These are phyloP conservation scores for Polyommatus iphigenia DNA, from an alignment of 2,888 invertebrate genomes.

Conservation along the genomic window DNA sequence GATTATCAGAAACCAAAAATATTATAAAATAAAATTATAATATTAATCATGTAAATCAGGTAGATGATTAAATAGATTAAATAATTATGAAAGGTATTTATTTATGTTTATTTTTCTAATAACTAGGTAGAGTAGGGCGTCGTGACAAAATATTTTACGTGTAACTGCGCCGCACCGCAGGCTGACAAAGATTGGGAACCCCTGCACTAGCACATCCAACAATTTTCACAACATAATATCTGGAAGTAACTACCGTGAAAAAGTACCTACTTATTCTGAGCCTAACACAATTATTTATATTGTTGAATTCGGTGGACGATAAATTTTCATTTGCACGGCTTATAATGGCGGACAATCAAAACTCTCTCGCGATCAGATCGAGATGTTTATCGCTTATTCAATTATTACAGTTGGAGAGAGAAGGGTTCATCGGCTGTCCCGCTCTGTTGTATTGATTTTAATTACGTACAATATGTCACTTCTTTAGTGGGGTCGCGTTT, in stretches of 20 bases:
- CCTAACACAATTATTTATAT: background rate
- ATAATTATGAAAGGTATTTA: too few species aligned
- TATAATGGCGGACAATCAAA: constrained; percentile 11
- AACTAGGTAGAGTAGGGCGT: too few species aligned
- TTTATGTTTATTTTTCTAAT: too few species aligned
- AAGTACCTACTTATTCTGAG: background rate
- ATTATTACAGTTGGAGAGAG: constrained; percentile 1
- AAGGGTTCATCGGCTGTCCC: background rate
- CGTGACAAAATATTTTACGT: too few species aligned
- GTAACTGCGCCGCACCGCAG: too few species aligned
- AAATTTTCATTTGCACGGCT: constrained; percentile 14
- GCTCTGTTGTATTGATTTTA: constrained; percentile 3
- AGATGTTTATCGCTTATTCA: constrained; percentile 25
- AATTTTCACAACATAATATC: background rate
- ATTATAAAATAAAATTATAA: too few species aligned
- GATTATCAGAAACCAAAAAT: too few species aligned
- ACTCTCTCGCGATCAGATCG: constrained; percentile 17
- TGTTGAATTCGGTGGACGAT: background rate
- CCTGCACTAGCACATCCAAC: background rate
- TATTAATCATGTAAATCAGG: too few species aligned
- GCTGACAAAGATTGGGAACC: too few species aligned
- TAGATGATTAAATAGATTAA: too few species aligned
- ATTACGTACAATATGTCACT: constrained; percentile 3
- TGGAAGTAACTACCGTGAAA: background rate
- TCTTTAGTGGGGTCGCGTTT: background rate